Base-by-base conservation (phyloP, 2,113 vertebrate genomes). In the Ciconia maguari region DNA sequence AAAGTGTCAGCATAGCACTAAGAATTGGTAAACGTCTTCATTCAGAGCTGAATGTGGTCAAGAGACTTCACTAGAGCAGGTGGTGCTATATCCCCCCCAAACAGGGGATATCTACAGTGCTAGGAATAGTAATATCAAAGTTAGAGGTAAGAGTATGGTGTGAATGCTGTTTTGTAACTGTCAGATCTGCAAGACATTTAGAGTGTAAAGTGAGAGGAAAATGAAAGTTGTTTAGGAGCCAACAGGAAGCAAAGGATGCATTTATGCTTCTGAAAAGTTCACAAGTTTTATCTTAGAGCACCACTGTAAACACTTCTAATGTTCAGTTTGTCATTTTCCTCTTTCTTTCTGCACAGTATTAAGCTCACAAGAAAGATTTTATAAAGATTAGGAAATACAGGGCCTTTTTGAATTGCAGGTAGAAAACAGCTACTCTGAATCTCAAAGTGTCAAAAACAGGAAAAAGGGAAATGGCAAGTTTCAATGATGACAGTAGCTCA, bases 41-140 rank as follows among this genome's bases (percentile, higher is more conserved):
- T 93, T 89, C 3, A 24, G 22, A 70, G 19, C 4, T 61, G 26
- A 30, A 51, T 29, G 10, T 22, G 8, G 16, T 34, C 32, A 66
- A 44, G 13, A 87, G 9, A 36, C 12, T n/a, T 69, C 13, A 29
- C 9, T 42, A 20, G 32, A 60, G n/a, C 18, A 0, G 0, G 2
- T 55, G 9, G 18, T 71, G 1, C 3, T 51, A 38, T 38, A 38
- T 38, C 38, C 38, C 38, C 38, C 36, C 6, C 25, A 11, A 55
- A 34, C 3, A 51, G 9, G 42, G 7, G 27, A 13, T 66, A 66
- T 24, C 19, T 71, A 11, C 13, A 32, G 10, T 24, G 18, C 14
- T 75, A 71, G 25, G n/a, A 87, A 76, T 4, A 30, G 8, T 36
- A 61, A 46, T 22, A 41, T 22, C 10, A 41, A 66, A 44, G 20